Conservation (phyloP, 2,113 vertebrate species). For the Coreoperca whiteheadi region DNA sequence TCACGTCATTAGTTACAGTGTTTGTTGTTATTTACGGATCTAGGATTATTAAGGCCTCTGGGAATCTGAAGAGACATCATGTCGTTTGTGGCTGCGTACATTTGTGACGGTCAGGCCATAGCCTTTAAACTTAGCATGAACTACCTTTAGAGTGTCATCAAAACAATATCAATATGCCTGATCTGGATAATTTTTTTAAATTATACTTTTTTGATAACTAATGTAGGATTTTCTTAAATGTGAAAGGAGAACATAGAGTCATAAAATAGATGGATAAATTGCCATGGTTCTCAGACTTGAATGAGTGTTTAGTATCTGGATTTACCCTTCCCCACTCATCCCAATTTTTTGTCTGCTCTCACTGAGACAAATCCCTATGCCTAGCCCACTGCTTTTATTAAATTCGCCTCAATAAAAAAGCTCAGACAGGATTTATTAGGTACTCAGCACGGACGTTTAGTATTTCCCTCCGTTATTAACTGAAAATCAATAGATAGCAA, state of each 20-base stretch:
- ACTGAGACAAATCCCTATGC: conserved; percentile 97
- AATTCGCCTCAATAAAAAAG: conserved; percentile 99
- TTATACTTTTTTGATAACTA: background rate
- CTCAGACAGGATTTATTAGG: conserved; percentile 99
- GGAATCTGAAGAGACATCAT: conserved; percentile 27
- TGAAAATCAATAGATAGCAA: conserved; percentile 99
- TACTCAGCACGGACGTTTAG: conserved; percentile 99
- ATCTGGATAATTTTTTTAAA: background rate
- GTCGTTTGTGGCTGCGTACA: conserved; percentile 8
- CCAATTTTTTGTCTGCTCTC: conserved; percentile 86
- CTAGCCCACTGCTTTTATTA: conserved; percentile 98
- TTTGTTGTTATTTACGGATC: conserved; percentile 47
- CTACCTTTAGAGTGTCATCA: conserved; percentile 35
- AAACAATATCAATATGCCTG: conserved; percentile 20
- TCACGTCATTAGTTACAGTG: conserved; percentile 61
- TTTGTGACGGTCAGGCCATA: conserved; percentile 30
- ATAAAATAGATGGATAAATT: conserved; percentile 56
- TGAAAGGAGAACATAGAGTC: conserved; percentile 9
- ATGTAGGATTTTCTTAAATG: conserved; percentile 33
- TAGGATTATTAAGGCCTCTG: conserved; percentile 8
- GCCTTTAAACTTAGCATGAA: conserved; percentile 55
- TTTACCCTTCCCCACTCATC: conserved; percentile 77
- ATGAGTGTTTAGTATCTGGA: conserved; percentile 75
- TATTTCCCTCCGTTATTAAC: conserved; percentile 99
- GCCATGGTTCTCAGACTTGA: conserved; percentile 71